Evolutionary conservation across 92 coral and sea anemone species (phyloP).

Genomic region (Phymanthus crucifer): DNA sequence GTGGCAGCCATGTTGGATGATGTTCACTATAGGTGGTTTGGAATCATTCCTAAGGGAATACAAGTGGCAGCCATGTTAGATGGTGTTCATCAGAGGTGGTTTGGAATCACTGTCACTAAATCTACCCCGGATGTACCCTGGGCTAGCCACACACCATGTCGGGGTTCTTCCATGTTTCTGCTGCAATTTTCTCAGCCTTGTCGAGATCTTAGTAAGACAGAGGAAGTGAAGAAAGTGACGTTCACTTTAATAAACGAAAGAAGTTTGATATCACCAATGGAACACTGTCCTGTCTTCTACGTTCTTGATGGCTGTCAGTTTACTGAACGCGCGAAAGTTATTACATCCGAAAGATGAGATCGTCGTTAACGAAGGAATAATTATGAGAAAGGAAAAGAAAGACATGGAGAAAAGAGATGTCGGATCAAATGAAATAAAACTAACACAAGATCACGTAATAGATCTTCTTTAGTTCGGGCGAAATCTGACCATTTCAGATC

Average conservation of each 20-base stretch:
- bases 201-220: neutral
- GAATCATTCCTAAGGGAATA: too few species aligned
- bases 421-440: neutral
- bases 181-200: neutral
- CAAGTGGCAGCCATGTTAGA: too few species aligned
- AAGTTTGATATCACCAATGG: neutral
- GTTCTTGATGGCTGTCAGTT: neutral
- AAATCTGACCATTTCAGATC: too few species aligned
- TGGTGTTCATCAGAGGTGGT: neutral
- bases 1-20: neutral
- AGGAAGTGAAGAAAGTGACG: neutral
- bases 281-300: neutral
- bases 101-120: neutral
- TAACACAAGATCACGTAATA: neutral
- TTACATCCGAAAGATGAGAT: neutral
- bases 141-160: too few species aligned
- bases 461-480: too few species aligned
- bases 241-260: neutral
- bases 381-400: neutral
- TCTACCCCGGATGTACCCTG: too few species aligned
- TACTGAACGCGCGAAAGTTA: neutral
- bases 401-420: neutral
- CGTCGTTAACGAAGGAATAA: neutral
- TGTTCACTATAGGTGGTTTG: too few species aligned
- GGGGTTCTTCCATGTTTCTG: neutral